Evolutionary conservation across 2,888 invertebrate genomes (phyloP).

Genomic region (Agriopis leucophaearia): DNA sequence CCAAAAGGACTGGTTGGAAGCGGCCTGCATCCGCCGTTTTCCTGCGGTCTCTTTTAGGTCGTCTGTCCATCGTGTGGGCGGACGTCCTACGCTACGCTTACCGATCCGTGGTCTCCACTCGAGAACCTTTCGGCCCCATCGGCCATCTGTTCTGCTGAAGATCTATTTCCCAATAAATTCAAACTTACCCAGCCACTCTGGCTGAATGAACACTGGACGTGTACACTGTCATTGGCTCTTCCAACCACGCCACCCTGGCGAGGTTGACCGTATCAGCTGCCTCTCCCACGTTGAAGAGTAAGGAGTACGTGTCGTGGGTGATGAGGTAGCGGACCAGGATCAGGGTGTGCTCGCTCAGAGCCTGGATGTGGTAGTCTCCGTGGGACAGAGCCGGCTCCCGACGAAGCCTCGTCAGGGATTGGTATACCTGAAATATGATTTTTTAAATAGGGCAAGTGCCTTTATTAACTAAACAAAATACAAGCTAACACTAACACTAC

Average conservation of each 20-base stretch:
- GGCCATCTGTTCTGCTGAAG: no score
- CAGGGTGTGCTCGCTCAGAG: slow-evolving; percentile 60
- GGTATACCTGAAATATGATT: slow-evolving; percentile 83
- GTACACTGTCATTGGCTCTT: slow-evolving; percentile 59
- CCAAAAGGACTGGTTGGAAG: no score
- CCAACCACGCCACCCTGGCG: slow-evolving; percentile 49
- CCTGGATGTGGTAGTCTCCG: slow-evolving; percentile 68
- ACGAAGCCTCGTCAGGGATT: slow-evolving; percentile 81
- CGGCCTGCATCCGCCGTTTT: no score
- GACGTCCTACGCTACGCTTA: no score
- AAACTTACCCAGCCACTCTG: slow-evolving; percentile 61
- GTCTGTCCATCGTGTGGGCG: no score
- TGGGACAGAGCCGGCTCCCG: slow-evolving; percentile 71
- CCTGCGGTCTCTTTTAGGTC: no score
- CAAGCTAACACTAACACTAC: no score
- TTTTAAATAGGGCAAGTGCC: no score
- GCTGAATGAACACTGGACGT: slow-evolving; percentile 67
- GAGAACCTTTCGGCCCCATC: no score
- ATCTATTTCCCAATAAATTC: neutral
- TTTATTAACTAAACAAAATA: no score
- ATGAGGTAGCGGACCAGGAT: slow-evolving; percentile 60
- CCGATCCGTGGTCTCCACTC: no score
- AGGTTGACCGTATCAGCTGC: slow-evolving; percentile 72
- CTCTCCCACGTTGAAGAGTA: slow-evolving; percentile 84
- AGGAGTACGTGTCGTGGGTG: slow-evolving; percentile 65